Evolutionary conservation across 2,888 invertebrate species (phyloP), one percentile per base, ranked within the genome.

Genomic region (Leptinotarsa peninsularis): DNA sequence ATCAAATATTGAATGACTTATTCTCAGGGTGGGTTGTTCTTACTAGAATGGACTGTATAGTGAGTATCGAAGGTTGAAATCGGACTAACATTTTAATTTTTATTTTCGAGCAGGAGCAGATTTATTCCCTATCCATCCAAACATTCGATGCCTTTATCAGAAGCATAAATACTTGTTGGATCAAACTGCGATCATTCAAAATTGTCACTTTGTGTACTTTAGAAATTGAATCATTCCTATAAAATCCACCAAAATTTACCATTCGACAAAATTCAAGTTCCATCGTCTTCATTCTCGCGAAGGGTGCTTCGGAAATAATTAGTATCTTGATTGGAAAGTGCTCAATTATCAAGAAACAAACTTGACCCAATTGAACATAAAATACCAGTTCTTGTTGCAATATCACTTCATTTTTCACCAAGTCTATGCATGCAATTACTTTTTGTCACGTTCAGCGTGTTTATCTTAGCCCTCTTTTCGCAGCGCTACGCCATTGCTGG

Each of bases 361-460:
- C 70, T 70, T 58, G 58, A 58, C 70, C 70, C 70, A 58, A 70
- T 60, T 70, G 21, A 58, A 21, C 4, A 33, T 4, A 49, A 43
- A 70, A 58, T 58, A 23, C 70, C 58, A 15, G 43, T 69, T 54
- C 27, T 33, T 58, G 63, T 33, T 18, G 63, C 5, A n/a, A n/a
- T n/a, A 63, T 43, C 33, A 63, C 63, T 33, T 10, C 58, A 52
- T 60, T 58, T 70, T 70, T 21, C 49, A 23, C 23, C n/a, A 58
- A 43, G 49, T 54, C 49, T 76, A 76, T 79, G 78, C 74, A 76
- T 76, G 70, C 79, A 79, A 79, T 79, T 79, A 79, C 78, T 78
- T 79, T 79, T 78, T 79, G 79, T 79, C 79, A 79, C 79, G 79
- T 79, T 77, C 79, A 63, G 56, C 73, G 18, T 74, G 78, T 79